Conservation (phyloP, 2,888 invertebrate species). For the Allacma fusca region DNA sequence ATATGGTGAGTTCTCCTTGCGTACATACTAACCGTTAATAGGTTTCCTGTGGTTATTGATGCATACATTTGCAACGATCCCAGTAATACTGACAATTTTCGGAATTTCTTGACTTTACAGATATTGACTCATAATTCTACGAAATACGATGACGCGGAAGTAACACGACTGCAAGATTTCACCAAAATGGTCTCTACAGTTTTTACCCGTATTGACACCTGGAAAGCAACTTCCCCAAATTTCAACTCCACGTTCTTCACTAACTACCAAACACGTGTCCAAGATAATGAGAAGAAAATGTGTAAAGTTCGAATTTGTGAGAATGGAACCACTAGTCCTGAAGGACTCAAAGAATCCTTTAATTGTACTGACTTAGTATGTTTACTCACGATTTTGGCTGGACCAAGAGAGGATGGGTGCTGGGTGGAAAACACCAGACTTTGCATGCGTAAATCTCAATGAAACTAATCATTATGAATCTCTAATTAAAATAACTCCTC, state of each 20-base stretch:
- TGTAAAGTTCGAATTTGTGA: slow-evolving; percentile 59
- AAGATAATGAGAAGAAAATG: slow-evolving; percentile 55
- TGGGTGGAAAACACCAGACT: slow-evolving; percentile 55
- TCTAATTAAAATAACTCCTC: too few relatives aligned
- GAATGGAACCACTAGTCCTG: slow-evolving; percentile 54
- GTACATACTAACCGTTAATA: too few relatives aligned
- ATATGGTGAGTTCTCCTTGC: slow-evolving; percentile 52
- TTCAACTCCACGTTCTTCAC: slow-evolving; percentile 58
- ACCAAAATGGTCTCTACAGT: slow-evolving; percentile 58
- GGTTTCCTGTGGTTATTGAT: too few relatives aligned
- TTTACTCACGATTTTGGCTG: slow-evolving; percentile 50
- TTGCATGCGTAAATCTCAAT: slow-evolving; percentile 59
- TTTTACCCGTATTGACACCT: slow-evolving; percentile 55
- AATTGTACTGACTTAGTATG: slow-evolving; percentile 56
- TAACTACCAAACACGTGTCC: slow-evolving; percentile 48
- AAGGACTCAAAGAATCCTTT: slow-evolving; percentile 49
- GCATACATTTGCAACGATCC: too few relatives aligned
- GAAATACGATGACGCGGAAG: slow-evolving; percentile 56
- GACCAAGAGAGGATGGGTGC: slow-evolving; percentile 56
- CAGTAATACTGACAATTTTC: too few relatives aligned
- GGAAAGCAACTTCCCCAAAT: slow-evolving; percentile 51
- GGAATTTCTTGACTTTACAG: slow-evolving; percentile 30
- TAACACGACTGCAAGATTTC: slow-evolving; percentile 54
- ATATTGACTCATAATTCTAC: slow-evolving; percentile 55
- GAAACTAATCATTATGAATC: too few relatives aligned